Conservation (phyloP, 2,797 vertebrate genomes). For the Enteromius mattozi region DNA sequence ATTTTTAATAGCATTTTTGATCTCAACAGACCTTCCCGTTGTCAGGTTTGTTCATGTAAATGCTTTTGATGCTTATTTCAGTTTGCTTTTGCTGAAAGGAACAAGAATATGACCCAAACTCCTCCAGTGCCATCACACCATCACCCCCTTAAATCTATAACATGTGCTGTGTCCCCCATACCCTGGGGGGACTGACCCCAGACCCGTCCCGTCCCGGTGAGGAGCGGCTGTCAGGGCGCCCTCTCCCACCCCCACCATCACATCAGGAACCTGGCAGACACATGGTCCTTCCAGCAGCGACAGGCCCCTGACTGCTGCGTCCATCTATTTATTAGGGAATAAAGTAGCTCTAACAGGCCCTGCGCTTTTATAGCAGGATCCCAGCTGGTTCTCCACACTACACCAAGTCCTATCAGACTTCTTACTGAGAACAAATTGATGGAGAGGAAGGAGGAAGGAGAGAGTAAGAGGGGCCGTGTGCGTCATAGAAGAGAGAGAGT, state of each 20-base stretch:
- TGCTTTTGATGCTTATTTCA: background rate
- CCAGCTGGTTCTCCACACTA: constrained; percentile 56
- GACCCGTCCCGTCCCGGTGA: background rate
- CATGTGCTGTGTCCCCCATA: constrained; percentile 18
- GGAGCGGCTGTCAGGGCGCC: background rate
- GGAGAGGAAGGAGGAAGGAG: constrained; percentile 47
- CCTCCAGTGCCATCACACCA: constrained; percentile 15
- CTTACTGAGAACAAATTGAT: constrained; percentile 68
- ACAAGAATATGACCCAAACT: constrained; percentile 29
- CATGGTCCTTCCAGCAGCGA: constrained; percentile 1
- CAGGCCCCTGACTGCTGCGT: constrained; percentile 31
- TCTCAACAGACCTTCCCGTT: background rate
- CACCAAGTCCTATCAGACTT: constrained; percentile 60
- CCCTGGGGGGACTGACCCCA: background rate
- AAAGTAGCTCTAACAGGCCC: constrained; percentile 60
- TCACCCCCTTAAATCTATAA: constrained; percentile 43
- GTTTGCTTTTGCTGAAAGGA: constrained; percentile 2
- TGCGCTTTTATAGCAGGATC: constrained; percentile 52
- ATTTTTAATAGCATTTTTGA: background rate
- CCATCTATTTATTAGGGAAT: constrained; percentile 63
- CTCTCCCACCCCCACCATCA: constrained; percentile 15
- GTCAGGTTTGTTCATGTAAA: background rate
- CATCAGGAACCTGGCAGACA: constrained; percentile 8
- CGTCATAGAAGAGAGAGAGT: constrained; percentile 61
- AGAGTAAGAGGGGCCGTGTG: constrained; percentile 35